A percentile compares a stretch with the other conserved stretches of the same genome.
These are phyloP conservation scores for Abramis brama DNA, from an alignment of 2,113 vertebrate species.

Conservation along the genomic window DNA sequence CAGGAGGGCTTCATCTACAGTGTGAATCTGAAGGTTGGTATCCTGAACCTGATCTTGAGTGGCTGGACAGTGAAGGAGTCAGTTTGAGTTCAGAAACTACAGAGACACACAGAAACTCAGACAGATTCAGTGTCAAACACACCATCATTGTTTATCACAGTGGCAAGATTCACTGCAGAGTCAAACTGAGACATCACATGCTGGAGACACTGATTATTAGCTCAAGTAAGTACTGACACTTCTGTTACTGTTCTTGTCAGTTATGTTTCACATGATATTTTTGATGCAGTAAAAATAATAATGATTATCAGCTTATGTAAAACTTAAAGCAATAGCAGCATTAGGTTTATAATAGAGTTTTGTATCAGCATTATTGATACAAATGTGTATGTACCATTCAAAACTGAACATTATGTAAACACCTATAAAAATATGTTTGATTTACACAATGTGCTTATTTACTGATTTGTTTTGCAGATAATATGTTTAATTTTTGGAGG, in stretches of 20 bases:
- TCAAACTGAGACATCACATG: background rate
- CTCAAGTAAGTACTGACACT: background rate
- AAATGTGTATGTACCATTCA: background rate
- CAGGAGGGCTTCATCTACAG: no score
- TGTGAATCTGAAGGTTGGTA: no score
- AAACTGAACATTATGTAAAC: background rate
- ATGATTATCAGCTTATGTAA: background rate
- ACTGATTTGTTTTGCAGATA: conserved; percentile 5
- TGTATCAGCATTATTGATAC: background rate
- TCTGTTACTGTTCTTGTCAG: background rate
- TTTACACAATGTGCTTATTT: background rate
- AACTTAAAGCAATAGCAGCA: background rate
- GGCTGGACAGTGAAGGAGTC: no score
- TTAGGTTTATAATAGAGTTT: no score
- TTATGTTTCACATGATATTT: background rate
- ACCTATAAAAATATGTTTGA: background rate
- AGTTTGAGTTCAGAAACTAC: no score
- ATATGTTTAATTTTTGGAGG: background rate
- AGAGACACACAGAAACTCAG: no score
- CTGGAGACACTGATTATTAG: background rate
- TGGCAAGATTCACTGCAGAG: conserved; percentile 18
- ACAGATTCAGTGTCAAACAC: no score
- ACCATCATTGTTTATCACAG: no score
- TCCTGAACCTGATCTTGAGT: no score
- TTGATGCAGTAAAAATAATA: background rate